These are phyloP conservation scores for Lophius piscatorius DNA, from an alignment of 2,113 vertebrate genomes.

Conservation along the genomic window DNA sequence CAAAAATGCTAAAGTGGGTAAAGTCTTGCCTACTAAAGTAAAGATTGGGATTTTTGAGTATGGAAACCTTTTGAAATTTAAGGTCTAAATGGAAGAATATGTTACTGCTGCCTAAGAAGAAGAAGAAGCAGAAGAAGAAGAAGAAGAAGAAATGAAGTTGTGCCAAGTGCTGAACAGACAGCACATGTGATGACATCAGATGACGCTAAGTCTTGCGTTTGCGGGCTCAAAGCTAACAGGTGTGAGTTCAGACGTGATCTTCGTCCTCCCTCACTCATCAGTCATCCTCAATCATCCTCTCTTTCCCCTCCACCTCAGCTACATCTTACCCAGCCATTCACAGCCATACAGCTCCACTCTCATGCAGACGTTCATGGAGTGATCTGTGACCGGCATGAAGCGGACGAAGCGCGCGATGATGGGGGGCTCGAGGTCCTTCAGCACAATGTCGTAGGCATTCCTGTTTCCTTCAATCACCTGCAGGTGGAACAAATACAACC, in stretches of 20 bases:
- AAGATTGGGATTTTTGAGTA: too few relatives aligned
- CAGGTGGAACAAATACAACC: slow-evolving; percentile 15
- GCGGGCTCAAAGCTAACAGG: slow-evolving; percentile 43
- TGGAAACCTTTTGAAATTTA: too few relatives aligned
- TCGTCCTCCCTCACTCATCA: background rate
- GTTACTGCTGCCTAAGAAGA: too few relatives aligned
- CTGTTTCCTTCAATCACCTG: slow-evolving; percentile 95
- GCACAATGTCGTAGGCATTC: slow-evolving; percentile 93
- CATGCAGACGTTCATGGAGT: slow-evolving; percentile 97
- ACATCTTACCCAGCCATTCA: slow-evolving; percentile 90
- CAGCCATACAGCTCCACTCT: slow-evolving; percentile 97
- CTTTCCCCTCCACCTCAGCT: background rate
- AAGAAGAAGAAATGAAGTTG: too few relatives aligned
- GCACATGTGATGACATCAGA: background rate
- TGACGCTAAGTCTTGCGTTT: slow-evolving; percentile 1
- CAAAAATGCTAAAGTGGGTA: too few relatives aligned
- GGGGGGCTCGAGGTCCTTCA: slow-evolving; percentile 94
- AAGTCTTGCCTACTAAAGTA: too few relatives aligned
- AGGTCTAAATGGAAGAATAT: too few relatives aligned
- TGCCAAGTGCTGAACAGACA: too few relatives aligned
- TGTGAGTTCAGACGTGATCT: background rate
- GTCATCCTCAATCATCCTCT: background rate
- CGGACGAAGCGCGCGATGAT: slow-evolving; percentile 93
- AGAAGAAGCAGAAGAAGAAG: too few relatives aligned
- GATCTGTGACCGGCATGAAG: slow-evolving; percentile 94